Base-by-base conservation (phyloP, 2,888 invertebrate species). In the Abscondita cerata region DNA sequence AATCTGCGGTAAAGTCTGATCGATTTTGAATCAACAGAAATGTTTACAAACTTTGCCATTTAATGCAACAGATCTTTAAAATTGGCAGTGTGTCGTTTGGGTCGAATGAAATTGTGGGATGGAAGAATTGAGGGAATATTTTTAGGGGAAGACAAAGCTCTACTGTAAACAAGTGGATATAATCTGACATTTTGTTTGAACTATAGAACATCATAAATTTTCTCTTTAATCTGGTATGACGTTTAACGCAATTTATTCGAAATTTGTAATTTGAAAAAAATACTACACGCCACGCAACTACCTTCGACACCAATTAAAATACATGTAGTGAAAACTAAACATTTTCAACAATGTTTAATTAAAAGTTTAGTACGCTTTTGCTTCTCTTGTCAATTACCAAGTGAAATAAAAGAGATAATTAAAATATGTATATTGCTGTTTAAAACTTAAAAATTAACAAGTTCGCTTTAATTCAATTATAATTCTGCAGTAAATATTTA, bases 131-230 rank as follows among this genome's bases (percentile, higher is more conserved):
- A 52, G 51, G 58, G 63, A 57, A 48, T 61, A 52, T 61, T 61
- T 58, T 61, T 52, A 53, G 58, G 58, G 65, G 57, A 53, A 53
- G 57, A 58, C 58, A 51, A 65, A 67, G 61, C 67, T 58, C 59
- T 61, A 62, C 56, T 60, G 68, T 63, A 69, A 69, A 69, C 68
- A 68, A 69, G 47, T 65, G 70, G 70, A 71, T 70, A 69, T 71
- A 71, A 72, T 73, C 73, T 71, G 71, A 72, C 73, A 66, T 70
- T 71, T 70, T 71, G 71, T 71, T 72, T 73, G 72, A 69, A 69
- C 70, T 70, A 69, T 69, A 70, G 67, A 71, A 68, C 72, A 70
- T 70, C 70, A 68, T 72, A 71, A 73, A 73, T 73, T 68, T 56
- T 54, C 53, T 47, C 50, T 52, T 55, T 65, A 65, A 57, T 68